These are phyloP conservation scores for Cryptocephalus primarius DNA, from an alignment of 2,888 invertebrate genomes.

Conservation along the genomic window DNA sequence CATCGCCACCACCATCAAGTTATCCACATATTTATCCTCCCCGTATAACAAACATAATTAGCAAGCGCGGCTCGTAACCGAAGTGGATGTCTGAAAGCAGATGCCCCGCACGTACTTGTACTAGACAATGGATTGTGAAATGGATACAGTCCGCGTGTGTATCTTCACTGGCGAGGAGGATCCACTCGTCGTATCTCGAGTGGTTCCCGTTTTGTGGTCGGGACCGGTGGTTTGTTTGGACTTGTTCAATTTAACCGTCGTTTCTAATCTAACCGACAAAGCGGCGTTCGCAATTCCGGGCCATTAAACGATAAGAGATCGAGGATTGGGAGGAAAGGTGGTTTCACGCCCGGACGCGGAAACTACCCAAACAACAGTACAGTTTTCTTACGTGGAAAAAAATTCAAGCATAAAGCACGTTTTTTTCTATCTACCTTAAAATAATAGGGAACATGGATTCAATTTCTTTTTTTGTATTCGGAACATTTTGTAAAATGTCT, in stretches of 20 bases:
- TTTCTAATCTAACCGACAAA: not conserved
- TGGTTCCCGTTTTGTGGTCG: not conserved
- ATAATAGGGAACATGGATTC: too few species aligned
- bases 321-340: too few species aligned
- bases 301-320: too few species aligned
- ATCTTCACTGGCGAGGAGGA: not conserved
- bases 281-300: not conserved
- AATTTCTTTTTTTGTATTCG: too few species aligned
- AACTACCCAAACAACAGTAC: too few species aligned
- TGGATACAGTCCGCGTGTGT: not conserved
- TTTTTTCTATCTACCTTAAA: too few species aligned
- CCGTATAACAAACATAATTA: not conserved
- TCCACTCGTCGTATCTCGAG: not conserved
- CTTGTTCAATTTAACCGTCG: not conserved
- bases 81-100: not conserved
- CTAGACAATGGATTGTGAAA: not conserved
- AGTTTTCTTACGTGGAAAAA: too few species aligned
- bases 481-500: too few species aligned
- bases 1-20: not conserved
- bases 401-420: too few species aligned
- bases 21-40: not conserved
- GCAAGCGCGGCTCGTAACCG: not conserved
- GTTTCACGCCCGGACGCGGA: too few species aligned
- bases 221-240: not conserved
- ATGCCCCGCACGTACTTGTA: not conserved